Evolutionary conservation across 1,140 invertebrate species (phyloP), one percentile per base, ranked within the genome.

Genomic region (Epicauta chinensis): DNA sequence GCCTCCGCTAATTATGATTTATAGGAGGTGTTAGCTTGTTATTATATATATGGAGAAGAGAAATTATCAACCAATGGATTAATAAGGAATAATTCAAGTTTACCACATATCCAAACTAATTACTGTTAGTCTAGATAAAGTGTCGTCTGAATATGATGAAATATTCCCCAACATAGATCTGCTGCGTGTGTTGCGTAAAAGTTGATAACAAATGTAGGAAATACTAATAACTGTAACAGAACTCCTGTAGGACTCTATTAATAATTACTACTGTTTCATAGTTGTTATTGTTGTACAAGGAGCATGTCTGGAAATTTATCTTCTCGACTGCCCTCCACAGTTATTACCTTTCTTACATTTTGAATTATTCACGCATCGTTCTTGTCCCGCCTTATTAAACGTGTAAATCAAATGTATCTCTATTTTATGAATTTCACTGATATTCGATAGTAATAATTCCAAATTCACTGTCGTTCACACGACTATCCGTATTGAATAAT

Each of bases 21-120:
- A 47, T 47, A 34, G 16, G 45, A 47, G n/a, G 38, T 37, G 36
- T 37, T 47, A 7, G 23, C 4, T 37, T 47, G 30, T 34, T 36
- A 37, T n/a, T 38, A 23, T 47, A 38, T 47, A 38, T 17, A 47
- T 46, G n/a, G n/a, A n/a, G n/a, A 23, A 38, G 45, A 34, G 35
- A 47, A 47, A 47, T 47, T 47, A 38, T 37, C 38, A 47, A 47
- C 45, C 45, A 47, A 47, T 37, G 45, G 45, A 47, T 47, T 47
- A 47, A 37, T 12, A 34, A 47, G 16, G 38, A 47, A 47, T 47
- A 47, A 38, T 38, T 17, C 36, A 47, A 13, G 37, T 47, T 37
- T 47, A 37, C 45, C 38, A 37, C 16, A 29, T 37, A 12, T 16
- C 10, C 16, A 34, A 23, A 17, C 30, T 38, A 47, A 37, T 47